Base-by-base conservation (phyloP, 2,888 invertebrate genomes). In the Metalampra italica region DNA sequence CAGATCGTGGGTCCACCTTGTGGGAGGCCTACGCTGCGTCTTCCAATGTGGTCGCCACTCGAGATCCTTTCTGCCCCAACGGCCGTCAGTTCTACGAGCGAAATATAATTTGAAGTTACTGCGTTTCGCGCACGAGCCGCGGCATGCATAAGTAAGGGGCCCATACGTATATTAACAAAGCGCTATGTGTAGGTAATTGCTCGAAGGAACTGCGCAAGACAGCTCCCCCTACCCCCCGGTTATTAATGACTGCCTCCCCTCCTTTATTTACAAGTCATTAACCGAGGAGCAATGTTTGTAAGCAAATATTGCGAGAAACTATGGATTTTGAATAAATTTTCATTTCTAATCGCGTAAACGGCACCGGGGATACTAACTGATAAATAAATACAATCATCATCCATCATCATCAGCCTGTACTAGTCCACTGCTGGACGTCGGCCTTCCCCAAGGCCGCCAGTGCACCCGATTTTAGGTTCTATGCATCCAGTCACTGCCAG, bases 211-310 rank as follows among this genome's bases (percentile, higher is more conserved):
- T 66, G 66, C 52, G 51, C 56, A 60, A 64, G 66, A 63, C 66
- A 66, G 62, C 56, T 50, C 54, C 47, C 47, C 54, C 52, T n/a
- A 36, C 36, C n/a, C 32, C 52, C 53, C 46, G 53, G 53, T 59
- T 59, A 59, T 61, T 61, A 61, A 63, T 65, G 62, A 63, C 56
- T 47, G 53, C 52, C 52, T 47, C 49, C 54, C 54, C 55, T 44
- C 52, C 53, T 54, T 54, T 64, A 63, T 64, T 65, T 63, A 65
- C 64, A 65, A 63, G 58, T 65, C 64, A 65, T 65, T 65, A 65
- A 59, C 59, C 55, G 51, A 52, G 50, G 46, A 46, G 50, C 50
- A 50, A 47, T 57, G 56, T 56, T 56, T 52, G 53, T 47, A 52
- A 50, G 56, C 54, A 56, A 60, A 59, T 60, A 54, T 59, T 48